Conservation (phyloP, 2,113 vertebrate genomes). For the Hypanus sabinus region DNA sequence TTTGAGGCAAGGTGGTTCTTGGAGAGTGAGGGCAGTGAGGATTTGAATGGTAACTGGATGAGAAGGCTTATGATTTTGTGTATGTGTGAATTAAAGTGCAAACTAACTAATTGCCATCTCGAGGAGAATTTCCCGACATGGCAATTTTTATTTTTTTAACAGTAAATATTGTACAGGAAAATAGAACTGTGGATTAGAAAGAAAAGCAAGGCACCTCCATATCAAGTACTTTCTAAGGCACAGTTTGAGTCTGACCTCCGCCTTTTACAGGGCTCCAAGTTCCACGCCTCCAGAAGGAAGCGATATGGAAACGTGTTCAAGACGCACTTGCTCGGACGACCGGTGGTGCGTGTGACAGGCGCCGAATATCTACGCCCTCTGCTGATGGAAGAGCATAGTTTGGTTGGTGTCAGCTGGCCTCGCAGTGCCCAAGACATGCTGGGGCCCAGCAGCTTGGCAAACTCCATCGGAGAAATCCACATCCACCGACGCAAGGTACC, state of each 20-base stretch:
- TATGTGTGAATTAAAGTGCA: too few relatives aligned
- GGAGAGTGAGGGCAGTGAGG: too few relatives aligned
- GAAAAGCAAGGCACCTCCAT: not conserved
- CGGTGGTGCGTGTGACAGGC: not conserved
- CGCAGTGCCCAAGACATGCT: conserved; percentile 4
- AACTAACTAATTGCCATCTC: not conserved
- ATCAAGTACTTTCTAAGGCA: not conserved
- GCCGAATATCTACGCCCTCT: not conserved
- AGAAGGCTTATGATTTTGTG: too few relatives aligned
- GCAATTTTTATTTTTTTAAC: not conserved
- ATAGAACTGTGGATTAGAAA: not conserved
- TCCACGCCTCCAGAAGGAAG: conserved; percentile 1
- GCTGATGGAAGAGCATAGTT: not conserved
- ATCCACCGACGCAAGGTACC: not conserved
- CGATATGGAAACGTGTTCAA: conserved; percentile 12
- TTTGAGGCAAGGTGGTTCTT: too few relatives aligned
- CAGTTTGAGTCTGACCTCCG: not conserved
- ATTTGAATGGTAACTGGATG: too few relatives aligned
- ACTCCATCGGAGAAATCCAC: not conserved
- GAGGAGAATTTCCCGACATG: not conserved
- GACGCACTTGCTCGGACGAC: not conserved
- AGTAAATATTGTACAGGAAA: not conserved
- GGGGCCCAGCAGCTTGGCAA: not conserved
- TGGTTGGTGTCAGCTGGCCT: not conserved
- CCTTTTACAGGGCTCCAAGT: not conserved